phyloP scores from a whole-genome alignment of 2,797 vertebrate genomes.

The Rhadinocentrus ornatus region DNA sequence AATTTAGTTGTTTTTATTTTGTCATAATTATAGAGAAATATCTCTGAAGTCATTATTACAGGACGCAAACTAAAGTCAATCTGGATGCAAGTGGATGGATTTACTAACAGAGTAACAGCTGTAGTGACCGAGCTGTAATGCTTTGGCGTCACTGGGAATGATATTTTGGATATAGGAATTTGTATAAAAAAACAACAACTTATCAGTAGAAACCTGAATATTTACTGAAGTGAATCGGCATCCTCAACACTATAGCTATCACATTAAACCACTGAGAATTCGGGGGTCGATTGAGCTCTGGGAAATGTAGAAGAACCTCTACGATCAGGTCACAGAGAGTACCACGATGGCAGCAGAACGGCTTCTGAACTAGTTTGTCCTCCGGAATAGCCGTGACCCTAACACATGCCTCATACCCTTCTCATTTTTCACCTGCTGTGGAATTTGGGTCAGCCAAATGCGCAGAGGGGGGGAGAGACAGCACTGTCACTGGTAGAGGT shows the following conservation, averaged over 20 bases:
- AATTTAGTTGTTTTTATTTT: not conserved
- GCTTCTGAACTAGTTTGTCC: not conserved
- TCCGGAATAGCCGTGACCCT: slow-evolving; percentile 10
- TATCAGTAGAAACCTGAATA: not conserved
- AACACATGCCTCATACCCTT: slow-evolving; percentile 21
- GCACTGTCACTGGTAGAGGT: slow-evolving; percentile 25
- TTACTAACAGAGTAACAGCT: not conserved
- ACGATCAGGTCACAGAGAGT: not conserved
- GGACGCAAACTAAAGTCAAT: not conserved
- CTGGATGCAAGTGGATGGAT: not conserved
- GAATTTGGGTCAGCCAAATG: slow-evolving; percentile 44
- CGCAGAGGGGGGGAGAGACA: not conserved
- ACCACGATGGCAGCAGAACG: not conserved
- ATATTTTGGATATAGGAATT: not conserved
- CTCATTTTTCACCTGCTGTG: slow-evolving; percentile 51
- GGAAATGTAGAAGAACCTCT: not conserved
- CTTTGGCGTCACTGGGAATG: not conserved
- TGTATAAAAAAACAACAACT: too few species aligned
- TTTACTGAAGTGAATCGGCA: not conserved
- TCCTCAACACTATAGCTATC: not conserved
- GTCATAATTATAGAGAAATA: not conserved
- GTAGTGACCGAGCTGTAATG: not conserved
- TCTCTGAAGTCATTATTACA: not conserved
- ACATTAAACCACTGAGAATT: not conserved
- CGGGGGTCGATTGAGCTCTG: not conserved